Percentiles rank a stretch among this genome's conserved stretches.
phyloP scores from a whole-genome alignment of 2,888 invertebrate genomes.

The Drosophila neutralis region DNA sequence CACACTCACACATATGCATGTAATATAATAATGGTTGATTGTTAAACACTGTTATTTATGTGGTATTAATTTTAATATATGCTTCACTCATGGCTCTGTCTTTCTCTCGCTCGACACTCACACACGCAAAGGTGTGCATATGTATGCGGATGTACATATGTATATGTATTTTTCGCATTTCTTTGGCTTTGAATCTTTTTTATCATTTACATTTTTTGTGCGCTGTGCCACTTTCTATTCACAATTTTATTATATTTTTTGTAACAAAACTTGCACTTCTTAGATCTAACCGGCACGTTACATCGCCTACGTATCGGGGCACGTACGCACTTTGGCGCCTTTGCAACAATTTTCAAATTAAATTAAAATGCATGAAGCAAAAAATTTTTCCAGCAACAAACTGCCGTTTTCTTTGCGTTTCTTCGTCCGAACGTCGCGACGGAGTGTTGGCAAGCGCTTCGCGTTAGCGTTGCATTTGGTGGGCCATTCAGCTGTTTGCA shows the following conservation, averaged over 20 bases:
- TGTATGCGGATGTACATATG: slow-evolving; percentile 48
- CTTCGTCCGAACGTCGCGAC: slow-evolving; percentile 60
- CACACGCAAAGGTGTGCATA: slow-evolving; percentile 20
- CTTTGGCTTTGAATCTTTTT: slow-evolving; percentile 65
- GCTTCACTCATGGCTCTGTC: slow-evolving; percentile 48
- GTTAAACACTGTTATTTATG: slow-evolving; percentile 65
- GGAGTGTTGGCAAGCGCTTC: slow-evolving; percentile 47
- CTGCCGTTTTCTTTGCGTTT: slow-evolving; percentile 60
- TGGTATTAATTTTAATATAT: slow-evolving; percentile 54
- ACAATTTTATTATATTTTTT: slow-evolving; percentile 13
- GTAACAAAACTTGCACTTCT: slow-evolving; percentile 35
- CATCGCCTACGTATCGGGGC: slow-evolving; percentile 20
- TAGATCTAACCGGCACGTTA: slow-evolving; percentile 44
- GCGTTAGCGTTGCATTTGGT: slow-evolving; percentile 49
- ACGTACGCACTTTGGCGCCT: slow-evolving; percentile 54
- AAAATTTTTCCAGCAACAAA: slow-evolving; percentile 53
- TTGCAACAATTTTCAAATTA: slow-evolving; percentile 49
- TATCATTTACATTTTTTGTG: slow-evolving; percentile 63
- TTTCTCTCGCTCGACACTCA: slow-evolving; percentile 41
- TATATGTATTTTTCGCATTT: slow-evolving; percentile 62
- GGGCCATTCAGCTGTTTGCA: slow-evolving; percentile 48
- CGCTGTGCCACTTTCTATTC: slow-evolving; percentile 68
- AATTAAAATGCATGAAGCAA: slow-evolving; percentile 56
- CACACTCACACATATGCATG: slow-evolving; percentile 6
- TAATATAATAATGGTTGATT: slow-evolving; percentile 31